A percentile compares a stretch with the other conserved stretches of the same genome.
phyloP scores from a whole-genome alignment of 2,888 invertebrate species.

The Drosophila phalerata region DNA sequence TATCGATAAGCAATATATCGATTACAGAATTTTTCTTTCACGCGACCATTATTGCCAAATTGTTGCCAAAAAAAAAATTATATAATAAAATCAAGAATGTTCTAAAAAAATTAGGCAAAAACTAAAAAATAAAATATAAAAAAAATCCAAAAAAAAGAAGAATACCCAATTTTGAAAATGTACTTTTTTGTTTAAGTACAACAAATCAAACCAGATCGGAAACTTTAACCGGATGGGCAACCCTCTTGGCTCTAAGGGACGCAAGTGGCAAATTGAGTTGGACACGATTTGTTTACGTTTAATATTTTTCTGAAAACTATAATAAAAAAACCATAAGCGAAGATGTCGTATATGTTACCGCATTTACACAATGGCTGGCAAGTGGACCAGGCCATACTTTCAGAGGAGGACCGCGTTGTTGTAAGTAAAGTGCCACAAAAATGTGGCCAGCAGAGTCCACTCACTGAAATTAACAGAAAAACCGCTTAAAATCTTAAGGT shows the following conservation, averaged over 20 bases:
- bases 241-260: too few species aligned
- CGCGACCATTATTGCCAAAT: conserved; percentile 4
- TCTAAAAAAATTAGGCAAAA: too few species aligned
- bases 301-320: conserved; percentile 22
- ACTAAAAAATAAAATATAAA: too few species aligned
- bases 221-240: too few species aligned
- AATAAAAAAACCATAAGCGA: conserved; percentile 73
- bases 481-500: conserved; percentile 87
- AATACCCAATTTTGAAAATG: too few species aligned
- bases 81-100: too few species aligned
- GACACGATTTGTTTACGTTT: conserved; percentile 64
- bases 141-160: too few species aligned
- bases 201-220: too few species aligned
- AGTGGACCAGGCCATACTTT: conserved; percentile 99
- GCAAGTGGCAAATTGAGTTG: too few species aligned
- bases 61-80: too few species aligned
- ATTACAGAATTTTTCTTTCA: background rate
- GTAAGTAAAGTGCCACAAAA: conserved; percentile 87
- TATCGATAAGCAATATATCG: conserved; percentile 37
- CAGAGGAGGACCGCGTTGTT: conserved; percentile 99
- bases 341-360: conserved; percentile 99
- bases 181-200: too few species aligned
- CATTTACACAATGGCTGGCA: conserved; percentile 99
- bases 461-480: background rate
- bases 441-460: background rate